Base-by-base conservation (phyloP, 2,888 invertebrate species). In the Temnothorax rugatulus region DNA sequence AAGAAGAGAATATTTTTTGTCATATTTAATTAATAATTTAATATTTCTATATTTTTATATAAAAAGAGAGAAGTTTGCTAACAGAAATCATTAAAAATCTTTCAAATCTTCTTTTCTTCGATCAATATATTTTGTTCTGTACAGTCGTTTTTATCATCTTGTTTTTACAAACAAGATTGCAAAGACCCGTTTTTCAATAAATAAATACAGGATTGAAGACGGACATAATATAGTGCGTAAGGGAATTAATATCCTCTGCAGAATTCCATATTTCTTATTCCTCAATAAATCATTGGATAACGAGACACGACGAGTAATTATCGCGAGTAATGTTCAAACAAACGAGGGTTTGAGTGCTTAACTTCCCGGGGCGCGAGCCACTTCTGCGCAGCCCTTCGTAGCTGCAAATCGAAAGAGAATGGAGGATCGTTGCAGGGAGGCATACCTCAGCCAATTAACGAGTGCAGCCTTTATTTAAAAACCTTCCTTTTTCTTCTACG, bases 371-470 rank as follows among this genome's bases (percentile, higher is more conserved):
- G 79, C 47, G 73, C 79, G 25, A 66, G 66, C 68, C 77, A 77
- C 77, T 77, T 77, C 15, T 50, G 38, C 3, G 47, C 73, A 59
- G 25, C 79, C 79, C 79, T 81, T 81, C 47, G 44, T 52, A 2
- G 44, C 66, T 79, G 59, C 73, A 59, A 59, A 15, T 38, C 59
- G 15, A 71, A 61, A 81, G 47, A 71, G 79, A 81, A 71, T 18
- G 9, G 38, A 81, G 79, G 79, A 59, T 61, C 38, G 47, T 47
- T 59, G 18, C 41, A 44, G 29, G 29, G 15, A 59, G n/a, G 59
- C 79, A 50, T 71, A 71, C 34, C 34, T 38, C 73, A 59, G 73
- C 59, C 79, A 81, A 81, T 81, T 81, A 81, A 81, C 79, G 47
- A 81, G 47, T 59, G 13, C 13, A 71, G 25, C 21, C 21, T 59